phyloP scores from a whole-genome alignment of 2,888 invertebrate species.

The Lasioglossum morio region DNA sequence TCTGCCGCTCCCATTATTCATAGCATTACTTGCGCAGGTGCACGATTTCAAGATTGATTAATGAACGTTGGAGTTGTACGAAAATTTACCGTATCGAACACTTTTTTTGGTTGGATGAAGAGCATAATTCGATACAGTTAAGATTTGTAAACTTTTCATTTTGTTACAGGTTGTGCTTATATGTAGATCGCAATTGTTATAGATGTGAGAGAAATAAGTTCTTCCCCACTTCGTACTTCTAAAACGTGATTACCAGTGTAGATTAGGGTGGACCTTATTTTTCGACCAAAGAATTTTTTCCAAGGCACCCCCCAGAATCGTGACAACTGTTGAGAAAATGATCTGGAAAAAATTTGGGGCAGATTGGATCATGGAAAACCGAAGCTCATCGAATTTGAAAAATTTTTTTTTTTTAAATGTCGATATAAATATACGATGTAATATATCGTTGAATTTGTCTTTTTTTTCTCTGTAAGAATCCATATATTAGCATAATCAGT shows the following conservation, averaged over 20 bases:
- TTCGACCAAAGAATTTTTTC: too few relatives aligned
- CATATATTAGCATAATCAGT: too few relatives aligned
- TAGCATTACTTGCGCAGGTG: not conserved
- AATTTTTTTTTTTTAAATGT: too few relatives aligned
- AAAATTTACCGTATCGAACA: not conserved
- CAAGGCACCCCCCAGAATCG: too few relatives aligned
- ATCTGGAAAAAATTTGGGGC: too few relatives aligned
- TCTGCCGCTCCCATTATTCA: not conserved
- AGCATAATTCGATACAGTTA: not conserved
- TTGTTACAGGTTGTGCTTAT: not conserved
- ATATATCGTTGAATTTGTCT: too few relatives aligned
- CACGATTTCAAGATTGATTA: not conserved
- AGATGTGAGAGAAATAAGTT: not conserved
- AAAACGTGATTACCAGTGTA: not conserved
- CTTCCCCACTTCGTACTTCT: not conserved
- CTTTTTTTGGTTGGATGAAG: not conserved
- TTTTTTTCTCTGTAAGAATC: too few relatives aligned
- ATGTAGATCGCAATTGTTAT: not conserved
- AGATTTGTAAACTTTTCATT: not conserved
- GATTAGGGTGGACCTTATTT: too few relatives aligned
- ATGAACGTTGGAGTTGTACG: not conserved
- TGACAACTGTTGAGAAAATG: too few relatives aligned
- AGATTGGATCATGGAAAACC: too few relatives aligned
- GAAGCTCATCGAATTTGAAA: too few relatives aligned
- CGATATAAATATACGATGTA: too few relatives aligned